Evolutionary conservation across 1,140 invertebrate genomes (phyloP), one percentile per base, ranked within the genome.

Genomic region (Leptonema lineaticorne): DNA sequence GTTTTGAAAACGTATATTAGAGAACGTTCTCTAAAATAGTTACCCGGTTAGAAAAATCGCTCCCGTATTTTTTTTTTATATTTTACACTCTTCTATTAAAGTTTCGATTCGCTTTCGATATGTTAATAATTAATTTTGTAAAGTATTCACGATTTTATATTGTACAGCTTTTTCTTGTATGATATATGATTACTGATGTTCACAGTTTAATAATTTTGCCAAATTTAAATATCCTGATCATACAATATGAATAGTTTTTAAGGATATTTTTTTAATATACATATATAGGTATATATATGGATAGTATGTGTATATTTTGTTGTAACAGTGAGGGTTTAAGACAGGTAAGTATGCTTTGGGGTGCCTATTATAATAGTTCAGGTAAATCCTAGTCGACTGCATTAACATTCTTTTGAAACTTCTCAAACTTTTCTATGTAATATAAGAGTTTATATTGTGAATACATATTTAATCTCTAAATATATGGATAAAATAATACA

Each of bases 291-390:
- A n/a, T n/a, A n/a, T n/a, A n/a, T n/a, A n/a, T n/a, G n/a, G n/a
- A n/a, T n/a, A n/a, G n/a, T n/a, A n/a, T n/a, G n/a, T n/a, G n/a
- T n/a, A n/a, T n/a, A n/a, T n/a, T n/a, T n/a, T n/a, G n/a, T n/a
- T n/a, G n/a, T n/a, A n/a, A n/a, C n/a, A 27, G 14, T 37, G 4
- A 37, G 22, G 59, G 30, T 24, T 45, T 37, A n/a, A 2, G 6
- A 27, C 59, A 62, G 59, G 59, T 62, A 60, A 22, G 20, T 46
- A 30, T 30, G 28, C 9, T 30, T 64, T 26, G 14, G 26, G 62
- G 62, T 64, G 41, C 62, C 62, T 50, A 64, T 64, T 64, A 50
- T 64, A 30, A 28, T 64, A 45, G 62, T 22, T 29, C 62, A 64
- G 62, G 62, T 64, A 64, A 64, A 50, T 53, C 18, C 41, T 28